Evolutionary conservation across 1,140 invertebrate species (phyloP).

Genomic region (Lysiphlebus fabarum): DNA sequence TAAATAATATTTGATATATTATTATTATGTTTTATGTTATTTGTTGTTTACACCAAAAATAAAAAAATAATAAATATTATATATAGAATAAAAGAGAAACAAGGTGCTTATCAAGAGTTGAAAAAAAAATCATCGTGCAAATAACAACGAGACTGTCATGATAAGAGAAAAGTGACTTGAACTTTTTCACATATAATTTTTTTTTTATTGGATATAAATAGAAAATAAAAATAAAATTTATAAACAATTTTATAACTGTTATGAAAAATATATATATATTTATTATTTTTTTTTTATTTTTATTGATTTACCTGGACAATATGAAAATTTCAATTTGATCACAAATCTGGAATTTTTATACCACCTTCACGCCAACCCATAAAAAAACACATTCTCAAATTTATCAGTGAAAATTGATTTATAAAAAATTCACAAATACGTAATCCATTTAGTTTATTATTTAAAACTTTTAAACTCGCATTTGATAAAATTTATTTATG

Average conservation of each 20-base stretch:
- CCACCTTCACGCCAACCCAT: conserved; percentile 46
- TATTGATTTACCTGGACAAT: not conserved
- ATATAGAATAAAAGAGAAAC: conserved; percentile 30
- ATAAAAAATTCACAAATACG: conserved; percentile 27
- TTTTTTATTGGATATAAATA: not conserved
- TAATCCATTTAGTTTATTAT: conserved; percentile 22
- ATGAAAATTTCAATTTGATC: conserved; percentile 18
- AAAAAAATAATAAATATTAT: conserved; percentile 20
- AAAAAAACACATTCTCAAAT: conserved; percentile 44
- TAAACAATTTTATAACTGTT: not conserved
- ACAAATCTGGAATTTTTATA: conserved; percentile 49
- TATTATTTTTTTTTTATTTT: conserved; percentile 3
- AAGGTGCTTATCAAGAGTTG: conserved; percentile 33
- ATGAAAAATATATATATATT: not conserved
- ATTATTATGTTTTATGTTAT: too few relatives aligned
- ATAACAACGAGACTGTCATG: conserved; percentile 26
- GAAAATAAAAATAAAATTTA: not conserved
- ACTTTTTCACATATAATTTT: not conserved
- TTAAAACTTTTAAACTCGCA: not conserved
- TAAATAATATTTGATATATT: too few relatives aligned
- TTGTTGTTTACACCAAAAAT: not conserved
- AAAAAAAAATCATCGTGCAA: conserved; percentile 39
- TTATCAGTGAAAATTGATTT: conserved; percentile 26
- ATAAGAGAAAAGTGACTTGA: conserved; percentile 7
- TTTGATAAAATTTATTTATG: not conserved